Evolutionary conservation across 2,888 invertebrate genomes (phyloP), one percentile per base, ranked within the genome.

Genomic region (Neocrepidodera transversa): DNA sequence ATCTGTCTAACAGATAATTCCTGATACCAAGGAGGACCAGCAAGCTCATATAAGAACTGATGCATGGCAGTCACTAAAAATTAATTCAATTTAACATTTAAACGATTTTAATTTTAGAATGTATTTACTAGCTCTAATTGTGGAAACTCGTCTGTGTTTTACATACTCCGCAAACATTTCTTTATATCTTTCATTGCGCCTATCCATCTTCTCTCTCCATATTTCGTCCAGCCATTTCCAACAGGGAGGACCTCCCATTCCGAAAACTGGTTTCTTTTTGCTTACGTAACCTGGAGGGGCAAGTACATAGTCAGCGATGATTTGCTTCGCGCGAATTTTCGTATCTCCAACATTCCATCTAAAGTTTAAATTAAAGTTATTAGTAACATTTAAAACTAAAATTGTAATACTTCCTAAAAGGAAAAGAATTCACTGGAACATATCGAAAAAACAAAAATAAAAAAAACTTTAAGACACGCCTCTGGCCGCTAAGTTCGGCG

Each of bases 1-100:
- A 76, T 50, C 64, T 79, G 79, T 20, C 71, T 68, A 0, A 74
- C 74, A 3, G 77, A 78, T 14, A 79, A 62, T 69, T 79, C 79
- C 68, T 78, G 77, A 54, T 68, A 79, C 79, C 79, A 79, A 16
- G 65, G 72, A 0, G 79, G 79, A 1, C 78, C 78, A 11, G 70
- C 70, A 35, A 67, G 18, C 3, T 45, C 13, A 6, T 38, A 43
- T 20, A 35, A 13, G 36, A 45, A 36, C 56, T 16, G 7, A 16
- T 45, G 35, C 45, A 47, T 54, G 4, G 5, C 1, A 8, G 5
- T 8, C 20, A 14, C 53, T 53, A 14, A 42, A 50, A 50, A 26
- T 5, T 23, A 30, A 30, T 7, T 7, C 6, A 30, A 2, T 6
- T 3, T 23, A 23, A 23, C 4, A 23, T 23, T 23, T 23, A 5